Base-by-base conservation (phyloP, 2,797 vertebrate genomes). In the Trachurus trachurus region DNA sequence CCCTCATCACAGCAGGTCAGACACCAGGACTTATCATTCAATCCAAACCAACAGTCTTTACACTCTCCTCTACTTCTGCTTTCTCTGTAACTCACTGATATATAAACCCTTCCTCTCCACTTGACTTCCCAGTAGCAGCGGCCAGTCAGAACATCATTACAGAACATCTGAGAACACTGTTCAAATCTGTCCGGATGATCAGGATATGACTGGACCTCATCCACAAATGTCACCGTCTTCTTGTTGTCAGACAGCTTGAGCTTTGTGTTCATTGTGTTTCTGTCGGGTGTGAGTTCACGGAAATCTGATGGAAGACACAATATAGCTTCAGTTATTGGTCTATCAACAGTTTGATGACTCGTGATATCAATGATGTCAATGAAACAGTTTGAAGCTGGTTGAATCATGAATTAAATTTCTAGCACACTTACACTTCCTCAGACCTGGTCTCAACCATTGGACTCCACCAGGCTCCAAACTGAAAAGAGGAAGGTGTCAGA, bases 51-150 rank as follows among this genome's bases (percentile, higher is more conserved):
- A 40, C 39, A 40, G 39, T 40, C 39, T 11, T 40, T 40, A 40
- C 39, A 10, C 9, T 40, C 9, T 10, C 39, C 39, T 40, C 10
- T 40, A 9, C 9, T 40, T 2, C 9, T 40, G 10, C 9, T 40
- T 40, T 9, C 39, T 40, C 8, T 40, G 39, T 40, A 40, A 11
- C 39, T 40, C 39, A 40, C 2, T 40, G 39, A 40, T 40, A 40
- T 40, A 40, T 40, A 9, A 40, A 40, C 39, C 8, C 9, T 10
- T 40, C 39, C 39, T 40, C 10, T 40, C 39, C 39, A 40, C 8
- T 40, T 9, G 10, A 40, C 39, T 9, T 26, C 71, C 77, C 71
- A 80, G 65, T 69, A 80, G 53, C 52, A 69, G 19, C 60, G 45
- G 11, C 77, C 66, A 53, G 52, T 59, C 59, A 80, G 65, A 62